Evolutionary conservation across 2,113 vertebrate species (phyloP).

Genomic region (Cebus imitator): DNA sequence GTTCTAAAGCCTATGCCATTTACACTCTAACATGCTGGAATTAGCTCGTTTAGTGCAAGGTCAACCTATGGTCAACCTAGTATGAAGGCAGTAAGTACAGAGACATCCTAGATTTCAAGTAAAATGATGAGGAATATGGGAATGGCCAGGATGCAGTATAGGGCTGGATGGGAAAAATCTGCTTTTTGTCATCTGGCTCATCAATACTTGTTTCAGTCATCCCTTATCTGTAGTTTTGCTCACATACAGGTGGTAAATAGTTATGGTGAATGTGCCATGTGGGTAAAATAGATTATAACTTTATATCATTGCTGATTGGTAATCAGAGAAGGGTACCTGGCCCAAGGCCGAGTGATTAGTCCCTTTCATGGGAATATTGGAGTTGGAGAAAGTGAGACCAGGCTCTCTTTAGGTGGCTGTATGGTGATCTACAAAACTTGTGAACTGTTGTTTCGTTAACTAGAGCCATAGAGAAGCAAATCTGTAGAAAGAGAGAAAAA

Average conservation of each 20-base stretch:
- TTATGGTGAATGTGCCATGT: no score
- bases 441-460: neutral
- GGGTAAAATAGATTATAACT: neutral
- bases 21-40: neutral
- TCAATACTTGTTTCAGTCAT: neutral
- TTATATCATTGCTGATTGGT: neutral
- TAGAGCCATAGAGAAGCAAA: neutral
- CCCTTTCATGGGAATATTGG: neutral
- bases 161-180: neutral
- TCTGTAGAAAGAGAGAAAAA: neutral
- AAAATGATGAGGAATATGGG: neutral
- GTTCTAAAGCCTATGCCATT: neutral
- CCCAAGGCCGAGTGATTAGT: neutral
- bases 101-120: neutral
- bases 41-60: neutral
- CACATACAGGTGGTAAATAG: neutral
- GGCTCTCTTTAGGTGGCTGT: neutral
- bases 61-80: neutral
- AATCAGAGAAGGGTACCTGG: neutral
- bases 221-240: neutral
- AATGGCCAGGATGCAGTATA: neutral
- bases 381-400: neutral
- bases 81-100: neutral
- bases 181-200: neutral
- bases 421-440: neutral